A percentile compares a stretch with the other conserved stretches of the same genome.
phyloP scores from a whole-genome alignment of 2,888 invertebrate genomes.

The Pristionchus mayeri region DNA sequence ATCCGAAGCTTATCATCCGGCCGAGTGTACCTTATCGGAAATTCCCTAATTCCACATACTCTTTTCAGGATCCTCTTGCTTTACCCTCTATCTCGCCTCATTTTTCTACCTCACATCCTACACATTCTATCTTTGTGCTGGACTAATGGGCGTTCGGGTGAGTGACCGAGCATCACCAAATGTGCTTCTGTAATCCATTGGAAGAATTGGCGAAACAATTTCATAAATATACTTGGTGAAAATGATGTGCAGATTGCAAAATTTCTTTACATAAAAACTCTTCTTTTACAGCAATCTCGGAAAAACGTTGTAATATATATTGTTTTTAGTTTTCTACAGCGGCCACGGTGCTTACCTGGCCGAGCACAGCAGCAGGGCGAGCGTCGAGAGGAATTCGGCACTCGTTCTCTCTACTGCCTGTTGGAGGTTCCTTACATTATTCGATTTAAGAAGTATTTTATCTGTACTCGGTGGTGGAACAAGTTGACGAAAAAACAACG shows the following conservation, averaged over 20 bases:
- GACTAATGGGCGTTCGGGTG: background rate
- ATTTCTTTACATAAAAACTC: no score
- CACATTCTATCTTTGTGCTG: background rate
- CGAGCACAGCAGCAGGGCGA: background rate
- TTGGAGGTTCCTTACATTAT: background rate
- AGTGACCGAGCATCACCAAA: background rate
- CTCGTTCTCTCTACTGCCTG: background rate
- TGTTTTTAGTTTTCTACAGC: background rate
- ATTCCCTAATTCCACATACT: no score
- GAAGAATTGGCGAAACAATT: background rate
- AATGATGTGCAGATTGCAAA: no score
- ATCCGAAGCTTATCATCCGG: no score
- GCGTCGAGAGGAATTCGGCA: conserved; percentile 7
- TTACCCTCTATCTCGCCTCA: background rate
- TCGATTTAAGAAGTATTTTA: no score
- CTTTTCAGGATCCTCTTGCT: background rate
- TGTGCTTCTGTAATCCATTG: background rate
- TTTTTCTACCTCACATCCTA: conserved; percentile 2
- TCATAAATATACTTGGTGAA: background rate
- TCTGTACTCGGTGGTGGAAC: no score
- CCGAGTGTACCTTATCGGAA: no score
- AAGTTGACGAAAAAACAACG: no score
- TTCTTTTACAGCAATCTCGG: no score
- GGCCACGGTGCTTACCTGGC: background rate
- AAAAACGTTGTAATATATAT: background rate